phyloP scores from a whole-genome alignment of 1,140 invertebrate genomes.

The Triops longicaudatus region DNA sequence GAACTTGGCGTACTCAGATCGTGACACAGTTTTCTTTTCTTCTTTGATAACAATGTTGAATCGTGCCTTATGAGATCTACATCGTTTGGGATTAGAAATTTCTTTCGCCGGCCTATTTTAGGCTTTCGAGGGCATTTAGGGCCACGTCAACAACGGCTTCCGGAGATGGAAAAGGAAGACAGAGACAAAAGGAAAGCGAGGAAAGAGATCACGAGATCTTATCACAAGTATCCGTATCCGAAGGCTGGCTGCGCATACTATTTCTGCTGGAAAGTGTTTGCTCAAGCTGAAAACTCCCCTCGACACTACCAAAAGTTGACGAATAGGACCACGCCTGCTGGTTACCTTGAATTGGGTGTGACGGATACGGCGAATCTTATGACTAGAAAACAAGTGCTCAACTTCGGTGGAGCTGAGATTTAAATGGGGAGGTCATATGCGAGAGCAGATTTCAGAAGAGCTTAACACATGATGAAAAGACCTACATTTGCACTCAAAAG shows the following conservation, averaged over 20 bases:
- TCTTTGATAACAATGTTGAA: not conserved
- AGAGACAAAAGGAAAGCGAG: not conserved
- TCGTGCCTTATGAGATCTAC: not conserved
- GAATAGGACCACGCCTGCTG: not conserved
- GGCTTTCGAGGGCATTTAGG: not conserved
- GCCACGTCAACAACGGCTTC: not conserved
- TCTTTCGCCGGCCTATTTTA: not conserved
- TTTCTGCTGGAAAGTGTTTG: not conserved
- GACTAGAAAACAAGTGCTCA: not conserved
- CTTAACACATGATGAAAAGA: not conserved
- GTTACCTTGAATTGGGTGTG: not conserved
- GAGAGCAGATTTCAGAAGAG: not conserved
- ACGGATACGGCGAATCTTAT: not conserved
- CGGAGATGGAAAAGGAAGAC: not conserved
- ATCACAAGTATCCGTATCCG: not conserved
- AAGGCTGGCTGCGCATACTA: not conserved
- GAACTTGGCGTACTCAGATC: not conserved
- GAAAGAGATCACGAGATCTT: not conserved
- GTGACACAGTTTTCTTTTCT: not conserved
- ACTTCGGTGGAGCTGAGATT: not conserved
- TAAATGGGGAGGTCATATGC: not conserved
- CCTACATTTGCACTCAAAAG: not conserved
- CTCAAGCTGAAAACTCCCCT: not conserved
- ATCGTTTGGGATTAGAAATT: not conserved
- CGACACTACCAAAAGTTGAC: not conserved